Evolutionary conservation across 1,140 invertebrate species (phyloP).

Genomic region (Lasaia peninsularis): DNA sequence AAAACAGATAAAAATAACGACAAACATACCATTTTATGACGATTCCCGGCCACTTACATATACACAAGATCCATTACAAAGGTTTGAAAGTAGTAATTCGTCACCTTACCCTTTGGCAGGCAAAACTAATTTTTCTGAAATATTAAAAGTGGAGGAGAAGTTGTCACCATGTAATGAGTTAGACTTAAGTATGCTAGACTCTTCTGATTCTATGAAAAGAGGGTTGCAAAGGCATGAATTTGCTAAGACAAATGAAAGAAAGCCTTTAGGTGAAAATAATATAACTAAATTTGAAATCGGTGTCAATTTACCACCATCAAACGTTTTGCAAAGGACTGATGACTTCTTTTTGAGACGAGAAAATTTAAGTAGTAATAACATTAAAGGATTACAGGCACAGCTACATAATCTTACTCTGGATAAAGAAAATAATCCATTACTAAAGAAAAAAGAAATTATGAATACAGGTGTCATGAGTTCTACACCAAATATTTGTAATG

Average conservation of each 20-base stretch:
- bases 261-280: conserved; percentile 12
- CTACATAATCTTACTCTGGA: conserved; percentile 37
- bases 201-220: conserved; percentile 25
- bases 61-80: conserved; percentile 45
- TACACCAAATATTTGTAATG: not conserved
- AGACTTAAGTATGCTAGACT: conserved; percentile 60
- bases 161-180: conserved; percentile 53
- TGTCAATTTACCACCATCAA: conserved; percentile 28
- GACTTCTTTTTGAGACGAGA: conserved; percentile 56
- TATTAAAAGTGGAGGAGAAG: conserved; percentile 26
- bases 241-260: not conserved
- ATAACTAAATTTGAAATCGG: not conserved
- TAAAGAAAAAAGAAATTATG: conserved; percentile 44
- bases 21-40: conserved; percentile 17
- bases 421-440: conserved; percentile 50
- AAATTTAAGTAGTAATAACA: conserved; percentile 35
- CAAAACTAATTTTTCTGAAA: conserved; percentile 37
- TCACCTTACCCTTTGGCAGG: conserved; percentile 47
- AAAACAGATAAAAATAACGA: conserved; percentile 30
- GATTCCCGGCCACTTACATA: conserved; percentile 30
- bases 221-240: not conserved
- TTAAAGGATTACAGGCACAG: conserved; percentile 33
- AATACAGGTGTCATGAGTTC: conserved; percentile 16
- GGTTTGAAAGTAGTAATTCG: conserved; percentile 49
- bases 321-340: conserved; percentile 39